phyloP scores from a whole-genome alignment of 2,113 vertebrate genomes.

The Plestiodon gilberti region DNA sequence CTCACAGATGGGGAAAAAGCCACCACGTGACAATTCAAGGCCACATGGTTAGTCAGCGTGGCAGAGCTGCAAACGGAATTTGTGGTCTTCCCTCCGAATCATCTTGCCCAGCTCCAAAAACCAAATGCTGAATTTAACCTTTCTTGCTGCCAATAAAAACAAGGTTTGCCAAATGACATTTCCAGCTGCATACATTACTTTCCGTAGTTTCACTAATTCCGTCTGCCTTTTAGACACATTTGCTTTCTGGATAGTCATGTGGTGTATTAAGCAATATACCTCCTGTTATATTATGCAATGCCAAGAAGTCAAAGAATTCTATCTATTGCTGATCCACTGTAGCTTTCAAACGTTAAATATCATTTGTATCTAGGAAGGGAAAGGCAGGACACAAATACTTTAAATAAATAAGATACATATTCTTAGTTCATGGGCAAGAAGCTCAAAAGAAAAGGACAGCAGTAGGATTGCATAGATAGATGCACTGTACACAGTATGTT shows the following conservation, averaged over 20 bases:
- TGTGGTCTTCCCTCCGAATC: neutral
- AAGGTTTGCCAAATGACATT: neutral
- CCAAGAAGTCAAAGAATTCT: neutral
- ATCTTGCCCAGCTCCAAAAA: neutral
- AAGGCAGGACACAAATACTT: too few relatives aligned
- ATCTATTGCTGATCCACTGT: neutral
- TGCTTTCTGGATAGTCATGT: neutral
- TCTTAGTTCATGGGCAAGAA: neutral
- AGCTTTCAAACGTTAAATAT: neutral
- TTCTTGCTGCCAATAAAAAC: neutral
- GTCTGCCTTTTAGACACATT: slow-evolving; percentile 14
- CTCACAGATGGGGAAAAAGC: neutral
- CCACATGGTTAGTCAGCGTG: neutral
- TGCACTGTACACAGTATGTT: too few relatives aligned
- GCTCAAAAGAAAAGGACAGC: neutral
- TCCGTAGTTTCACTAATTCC: neutral
- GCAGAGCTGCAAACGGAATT: neutral
- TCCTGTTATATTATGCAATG: neutral
- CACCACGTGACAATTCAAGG: neutral
- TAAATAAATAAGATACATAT: neutral
- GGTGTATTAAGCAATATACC: neutral
- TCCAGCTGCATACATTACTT: neutral
- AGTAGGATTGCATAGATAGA: too few relatives aligned
- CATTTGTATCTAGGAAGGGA: neutral
- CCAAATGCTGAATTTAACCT: neutral